phyloP scores from a whole-genome alignment of 2,888 invertebrate species.

The Prostheceraeus crozeri region DNA sequence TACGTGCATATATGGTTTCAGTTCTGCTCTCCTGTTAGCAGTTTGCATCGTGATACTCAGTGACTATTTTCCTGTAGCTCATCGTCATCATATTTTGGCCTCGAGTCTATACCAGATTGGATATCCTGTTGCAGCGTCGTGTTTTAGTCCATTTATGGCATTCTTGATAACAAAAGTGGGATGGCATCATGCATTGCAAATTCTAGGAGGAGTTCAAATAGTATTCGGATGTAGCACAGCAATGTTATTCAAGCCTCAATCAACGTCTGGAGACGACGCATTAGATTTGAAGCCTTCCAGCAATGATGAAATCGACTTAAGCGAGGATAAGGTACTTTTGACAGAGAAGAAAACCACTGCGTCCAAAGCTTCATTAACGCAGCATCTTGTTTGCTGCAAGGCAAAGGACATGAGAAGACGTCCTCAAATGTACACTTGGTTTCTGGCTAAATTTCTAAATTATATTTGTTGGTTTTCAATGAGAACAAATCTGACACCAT shows the following conservation, averaged over 20 bases:
- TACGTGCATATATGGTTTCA: conserved; percentile 19
- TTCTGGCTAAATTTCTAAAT: conserved; percentile 31
- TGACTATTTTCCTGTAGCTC: conserved; percentile 30
- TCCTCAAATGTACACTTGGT: conserved; percentile 27
- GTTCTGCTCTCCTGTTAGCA: conserved; percentile 7
- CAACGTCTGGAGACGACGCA: no score
- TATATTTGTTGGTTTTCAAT: conserved; percentile 33
- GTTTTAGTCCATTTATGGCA: conserved; percentile 26
- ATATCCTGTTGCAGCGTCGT: conserved; percentile 26
- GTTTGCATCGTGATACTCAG: conserved; percentile 1
- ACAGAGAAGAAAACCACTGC: no score
- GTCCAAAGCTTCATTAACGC: no score
- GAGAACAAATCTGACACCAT: conserved; percentile 30
- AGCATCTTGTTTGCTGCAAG: no score
- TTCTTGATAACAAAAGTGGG: conserved; percentile 10
- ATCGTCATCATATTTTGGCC: conserved; percentile 29
- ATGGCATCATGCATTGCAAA: conserved; percentile 25
- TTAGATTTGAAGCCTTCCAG: no score
- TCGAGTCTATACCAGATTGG: conserved; percentile 32
- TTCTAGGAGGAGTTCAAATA: conserved; percentile 9
- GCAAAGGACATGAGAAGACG: no score
- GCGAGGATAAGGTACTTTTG: no score
- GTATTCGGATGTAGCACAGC: no score
- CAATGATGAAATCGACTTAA: no score
- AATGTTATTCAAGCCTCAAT: no score